Evolutionary conservation across 2,113 vertebrate genomes (phyloP), one percentile per base, ranked within the genome.

Genomic region (Ochotona princeps): DNA sequence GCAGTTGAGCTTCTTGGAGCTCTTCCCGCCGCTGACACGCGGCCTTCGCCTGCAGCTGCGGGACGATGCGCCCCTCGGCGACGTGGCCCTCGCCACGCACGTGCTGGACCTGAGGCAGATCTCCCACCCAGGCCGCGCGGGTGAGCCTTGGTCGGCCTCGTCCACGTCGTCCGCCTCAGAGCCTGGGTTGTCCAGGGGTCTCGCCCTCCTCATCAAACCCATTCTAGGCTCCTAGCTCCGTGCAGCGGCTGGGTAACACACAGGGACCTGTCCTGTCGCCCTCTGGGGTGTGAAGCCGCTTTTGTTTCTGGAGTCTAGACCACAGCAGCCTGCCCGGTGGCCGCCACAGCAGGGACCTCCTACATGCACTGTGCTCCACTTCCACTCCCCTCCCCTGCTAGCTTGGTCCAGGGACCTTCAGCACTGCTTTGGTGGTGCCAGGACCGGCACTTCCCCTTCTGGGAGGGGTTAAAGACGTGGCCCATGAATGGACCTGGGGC

Each of bases 1-100:
- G 89, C 99, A 99, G 97, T 98, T 99, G 96, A 99, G 98, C 93
- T 99, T 99, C 91, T 98, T 99, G 0, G 99, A 99, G 96, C 99
- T 99, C 97, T 99, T 99, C 93, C 99, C 99, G 0, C 99, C 99
- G 72, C 98, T 99, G 81, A 98, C 98, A 75, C 98, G 98, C 78
- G 96, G 99, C 95, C 99, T 99, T 67, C 98, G 98, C 97, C 73
- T 99, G 82, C 99, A 99, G 97, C 94, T 99, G 78, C 96, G 99
- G 9, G 99, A 99, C 85, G 98, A 99, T 60, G 98, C 98, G 30
- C 99, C 98, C 38, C 98, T 99, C 0, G 97, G 98, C 0, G 98
- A 99, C 1, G 97, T 98, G 28, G 98, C 98, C 26, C 95, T 99
- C 5, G 99, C 99, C 61, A 99, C 99, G 0, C 99, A 99, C 94